These are phyloP conservation scores for Graphium colonna DNA, from an alignment of 2,888 invertebrate species.

Conservation along the genomic window DNA sequence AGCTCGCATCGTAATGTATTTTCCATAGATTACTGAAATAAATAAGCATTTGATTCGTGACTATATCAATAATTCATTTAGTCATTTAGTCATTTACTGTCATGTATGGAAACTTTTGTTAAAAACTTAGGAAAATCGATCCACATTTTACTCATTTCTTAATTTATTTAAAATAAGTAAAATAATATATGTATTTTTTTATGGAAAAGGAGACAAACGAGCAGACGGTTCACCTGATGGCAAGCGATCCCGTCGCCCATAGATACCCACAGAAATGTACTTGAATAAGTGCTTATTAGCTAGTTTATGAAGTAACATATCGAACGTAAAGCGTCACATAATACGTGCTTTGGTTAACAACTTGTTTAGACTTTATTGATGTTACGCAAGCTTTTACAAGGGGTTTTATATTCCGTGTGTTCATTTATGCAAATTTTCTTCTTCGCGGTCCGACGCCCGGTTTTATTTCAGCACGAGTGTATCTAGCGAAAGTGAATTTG, in stretches of 20 bases:
- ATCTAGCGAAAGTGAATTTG: conserved; percentile 30
- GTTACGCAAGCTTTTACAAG: conserved; percentile 9
- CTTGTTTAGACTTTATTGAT: background rate
- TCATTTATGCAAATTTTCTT: conserved; percentile 19
- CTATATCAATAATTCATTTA: too few species aligned
- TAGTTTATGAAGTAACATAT: background rate
- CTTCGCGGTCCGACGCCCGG: conserved; percentile 26
- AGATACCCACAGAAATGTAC: too few species aligned
- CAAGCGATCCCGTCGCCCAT: too few species aligned
- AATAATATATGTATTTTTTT: too few species aligned
- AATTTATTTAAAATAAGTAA: too few species aligned
- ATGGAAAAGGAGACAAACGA: too few species aligned
- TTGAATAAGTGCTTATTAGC: background rate
- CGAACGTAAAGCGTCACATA: background rate
- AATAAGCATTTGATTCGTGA: background rate
- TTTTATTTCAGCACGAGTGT: conserved; percentile 27
- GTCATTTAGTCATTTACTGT: too few species aligned
- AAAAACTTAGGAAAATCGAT: too few species aligned
- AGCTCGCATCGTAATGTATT: conserved; percentile 24
- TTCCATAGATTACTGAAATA: background rate
- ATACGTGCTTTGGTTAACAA: conserved; percentile 8
- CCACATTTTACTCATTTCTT: too few species aligned
- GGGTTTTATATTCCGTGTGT: conserved; percentile 19
- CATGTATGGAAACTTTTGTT: too few species aligned
- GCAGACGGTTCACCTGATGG: too few species aligned